Conservation (phyloP, 2,888 invertebrate genomes). For the Drosophila parthenogenetica region DNA sequence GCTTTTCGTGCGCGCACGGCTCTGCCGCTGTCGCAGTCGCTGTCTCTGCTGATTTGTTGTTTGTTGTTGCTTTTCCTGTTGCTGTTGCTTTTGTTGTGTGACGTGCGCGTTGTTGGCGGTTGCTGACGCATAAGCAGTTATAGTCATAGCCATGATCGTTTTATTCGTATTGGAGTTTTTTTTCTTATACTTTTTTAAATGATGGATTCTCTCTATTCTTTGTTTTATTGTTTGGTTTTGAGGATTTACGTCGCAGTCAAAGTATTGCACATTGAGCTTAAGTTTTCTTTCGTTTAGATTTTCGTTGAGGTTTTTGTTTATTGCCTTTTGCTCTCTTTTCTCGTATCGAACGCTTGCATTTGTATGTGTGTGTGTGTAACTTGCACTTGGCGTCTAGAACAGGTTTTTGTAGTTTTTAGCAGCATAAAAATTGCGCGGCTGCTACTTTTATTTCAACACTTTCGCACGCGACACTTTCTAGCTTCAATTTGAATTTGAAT, state of each 20-base stretch:
- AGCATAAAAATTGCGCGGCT: slow-evolving; percentile 45
- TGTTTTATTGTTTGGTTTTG: slow-evolving; percentile 26
- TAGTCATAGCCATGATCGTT: slow-evolving; percentile 69
- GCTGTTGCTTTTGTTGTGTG: slow-evolving; percentile 48
- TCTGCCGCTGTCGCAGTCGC: slow-evolving; percentile 53
- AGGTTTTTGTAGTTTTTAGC: slow-evolving; percentile 63
- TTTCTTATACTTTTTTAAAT: slow-evolving; percentile 4
- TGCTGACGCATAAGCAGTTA: slow-evolving; percentile 69
- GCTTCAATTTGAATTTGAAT: slow-evolving; percentile 59
- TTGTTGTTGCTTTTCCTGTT: slow-evolving; percentile 46
- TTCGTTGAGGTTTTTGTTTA: slow-evolving; percentile 60
- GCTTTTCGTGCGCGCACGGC: slow-evolving; percentile 77
- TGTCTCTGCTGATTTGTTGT: slow-evolving; percentile 54
- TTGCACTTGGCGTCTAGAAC: slow-evolving; percentile 75
- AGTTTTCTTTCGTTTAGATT: slow-evolving; percentile 46
- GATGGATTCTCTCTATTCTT: slow-evolving; percentile 30
- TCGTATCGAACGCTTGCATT: slow-evolving; percentile 13
- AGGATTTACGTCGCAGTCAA: slow-evolving; percentile 28
- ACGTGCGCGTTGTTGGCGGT: slow-evolving; percentile 53
- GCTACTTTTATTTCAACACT: slow-evolving; percentile 58
- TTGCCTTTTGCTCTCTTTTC: slow-evolving; percentile 58
- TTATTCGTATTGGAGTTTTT: slow-evolving; percentile 45
- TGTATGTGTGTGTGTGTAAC: slow-evolving; percentile 43
- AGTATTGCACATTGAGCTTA: slow-evolving; percentile 60
- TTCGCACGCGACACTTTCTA: slow-evolving; percentile 81